Evolutionary conservation across 2,888 invertebrate species (phyloP).

Genomic region (Pseudanteris insignis): DNA sequence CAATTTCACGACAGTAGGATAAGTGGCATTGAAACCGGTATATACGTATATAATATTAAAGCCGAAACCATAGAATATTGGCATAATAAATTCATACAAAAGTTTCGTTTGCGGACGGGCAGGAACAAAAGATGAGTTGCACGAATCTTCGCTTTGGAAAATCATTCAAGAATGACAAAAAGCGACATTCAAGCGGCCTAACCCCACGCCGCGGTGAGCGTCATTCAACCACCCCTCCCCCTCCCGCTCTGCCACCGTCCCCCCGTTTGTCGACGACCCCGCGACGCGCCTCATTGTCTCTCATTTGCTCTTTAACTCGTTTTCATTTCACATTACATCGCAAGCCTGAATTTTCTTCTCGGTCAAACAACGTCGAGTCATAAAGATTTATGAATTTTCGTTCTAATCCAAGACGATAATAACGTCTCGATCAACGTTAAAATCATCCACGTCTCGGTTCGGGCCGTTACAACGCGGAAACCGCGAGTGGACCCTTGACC

Average conservation of each 20-base stretch:
- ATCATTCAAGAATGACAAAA: slow-evolving; percentile 28
- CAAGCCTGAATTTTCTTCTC: too few relatives aligned
- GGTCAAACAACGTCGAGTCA: too few relatives aligned
- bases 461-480: too few relatives aligned
- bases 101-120: slow-evolving; percentile 26
- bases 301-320: slow-evolving; percentile 50
- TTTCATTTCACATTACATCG: slow-evolving; percentile 55
- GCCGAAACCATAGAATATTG: too few relatives aligned
- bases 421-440: too few relatives aligned
- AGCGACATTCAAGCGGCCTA: slow-evolving; percentile 26
- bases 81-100: slow-evolving; percentile 22
- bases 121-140: slow-evolving; percentile 28
- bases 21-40: too few relatives aligned
- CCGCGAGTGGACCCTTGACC: slow-evolving; percentile 35
- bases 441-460: too few relatives aligned
- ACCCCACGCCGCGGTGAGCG: too few relatives aligned
- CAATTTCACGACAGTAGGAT: too few relatives aligned
- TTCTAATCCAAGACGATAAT: too few relatives aligned
- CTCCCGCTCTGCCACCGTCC: not conserved
- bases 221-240: not conserved
- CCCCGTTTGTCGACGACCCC: slow-evolving; percentile 11
- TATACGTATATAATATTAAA: too few relatives aligned
- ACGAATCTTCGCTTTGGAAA: slow-evolving; percentile 30
- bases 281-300: slow-evolving; percentile 38
- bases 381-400: too few relatives aligned